Evolutionary conservation across 2,797 vertebrate genomes (phyloP).

Genomic region (Chelmon rostratus): DNA sequence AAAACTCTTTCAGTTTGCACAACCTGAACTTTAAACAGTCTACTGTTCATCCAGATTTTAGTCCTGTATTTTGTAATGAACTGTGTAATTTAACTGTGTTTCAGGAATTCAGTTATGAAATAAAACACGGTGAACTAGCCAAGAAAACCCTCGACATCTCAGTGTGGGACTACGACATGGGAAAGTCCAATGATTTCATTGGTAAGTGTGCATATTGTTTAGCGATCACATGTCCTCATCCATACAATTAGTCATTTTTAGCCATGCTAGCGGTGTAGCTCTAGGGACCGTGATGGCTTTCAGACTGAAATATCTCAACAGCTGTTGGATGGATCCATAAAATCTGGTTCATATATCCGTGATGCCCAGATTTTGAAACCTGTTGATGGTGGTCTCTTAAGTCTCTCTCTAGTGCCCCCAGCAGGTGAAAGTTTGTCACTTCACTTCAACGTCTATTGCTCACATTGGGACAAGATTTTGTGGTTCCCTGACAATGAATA

Average conservation of each 20-base stretch:
- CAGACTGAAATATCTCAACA: too few relatives aligned
- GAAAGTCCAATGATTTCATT: constrained; percentile 96
- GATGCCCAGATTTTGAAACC: too few relatives aligned
- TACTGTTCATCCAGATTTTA: background rate
- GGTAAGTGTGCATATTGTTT: constrained; percentile 82
- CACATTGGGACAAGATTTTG: too few relatives aligned
- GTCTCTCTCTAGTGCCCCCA: too few relatives aligned
- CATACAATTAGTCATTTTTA: background rate
- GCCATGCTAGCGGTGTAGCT: background rate
- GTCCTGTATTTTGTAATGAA: background rate
- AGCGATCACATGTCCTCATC: background rate
- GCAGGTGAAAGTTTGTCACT: too few relatives aligned
- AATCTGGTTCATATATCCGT: too few relatives aligned
- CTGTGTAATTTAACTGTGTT: constrained; percentile 20
- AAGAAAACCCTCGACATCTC: constrained; percentile 96
- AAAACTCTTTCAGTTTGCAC: background rate
- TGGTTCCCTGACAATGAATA: too few relatives aligned
- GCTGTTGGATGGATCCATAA: too few relatives aligned
- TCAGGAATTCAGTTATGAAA: constrained; percentile 96
- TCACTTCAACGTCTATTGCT: too few relatives aligned
- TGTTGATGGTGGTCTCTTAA: too few relatives aligned
- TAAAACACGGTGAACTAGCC: constrained; percentile 95
- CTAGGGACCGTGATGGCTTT: too few relatives aligned
- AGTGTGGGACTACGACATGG: constrained; percentile 98
- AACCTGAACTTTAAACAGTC: background rate